Evolutionary conservation across 1,140 invertebrate genomes (phyloP), one percentile per base, ranked within the genome.

Genomic region (Sarcophaga peregrina): DNA sequence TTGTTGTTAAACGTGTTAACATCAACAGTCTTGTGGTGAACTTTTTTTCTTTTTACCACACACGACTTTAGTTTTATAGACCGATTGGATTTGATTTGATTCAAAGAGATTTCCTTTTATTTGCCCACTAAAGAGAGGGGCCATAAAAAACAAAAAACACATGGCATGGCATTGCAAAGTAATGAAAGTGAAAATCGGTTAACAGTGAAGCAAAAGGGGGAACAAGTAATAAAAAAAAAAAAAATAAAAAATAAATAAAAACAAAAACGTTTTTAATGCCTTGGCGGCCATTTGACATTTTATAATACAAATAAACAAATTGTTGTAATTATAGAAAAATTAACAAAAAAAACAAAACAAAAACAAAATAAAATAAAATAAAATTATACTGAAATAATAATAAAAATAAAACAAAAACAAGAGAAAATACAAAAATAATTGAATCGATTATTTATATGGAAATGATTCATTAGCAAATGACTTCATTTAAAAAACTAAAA

Each of bases 381-480:
- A 13, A 58, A 58, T 15, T 15, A 13, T 37, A 37, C 25, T 37
- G 25, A 37, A 58, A 13, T 58, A 15, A n/a, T 58, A 58, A 58
- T 58, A n/a, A n/a, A 13, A 58, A 5, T n/a, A 58, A 58, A 58
- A 7, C 15, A 58, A 58, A 58, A 58, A 15, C n/a, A 58, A 2
- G 15, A 58, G 5, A 58, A 58, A 58, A 15, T n/a, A 58, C 15
- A 58, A 13, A 58, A 58, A 58, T 15, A 13, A n/a, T 58, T n/a
- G 54, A 58, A 58, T 58, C 54, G n/a, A 58, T 7, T 37, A 37
- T 37, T 37, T 37, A 37, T 37, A 37, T 11, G 54, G 6, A 58
- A 58, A 58, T 58, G 54, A 58, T 58, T 58, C 54, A 58, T n/a
- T 58, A 13, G n/a, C n/a, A 58, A n/a, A 58, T 58, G 54, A 58